A percentile compares a stretch with the other conserved stretches of the same genome.
Conservation (phyloP, 2,888 invertebrate species). For the Onchidella celtica region DNA sequence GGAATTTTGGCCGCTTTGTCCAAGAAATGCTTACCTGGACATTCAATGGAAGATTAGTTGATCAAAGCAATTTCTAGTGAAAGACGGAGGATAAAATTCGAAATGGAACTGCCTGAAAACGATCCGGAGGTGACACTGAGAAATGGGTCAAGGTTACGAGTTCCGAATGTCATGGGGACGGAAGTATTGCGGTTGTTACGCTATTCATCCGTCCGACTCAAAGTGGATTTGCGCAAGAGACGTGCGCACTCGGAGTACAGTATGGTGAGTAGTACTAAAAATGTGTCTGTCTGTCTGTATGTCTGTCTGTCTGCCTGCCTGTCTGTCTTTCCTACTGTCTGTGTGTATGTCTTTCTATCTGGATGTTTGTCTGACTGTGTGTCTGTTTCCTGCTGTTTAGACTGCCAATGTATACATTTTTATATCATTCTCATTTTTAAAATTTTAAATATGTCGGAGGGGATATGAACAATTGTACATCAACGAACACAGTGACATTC, state of each 20-base stretch:
- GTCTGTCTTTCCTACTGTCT: too few species aligned
- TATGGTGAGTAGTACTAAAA: slow-evolving; percentile 10
- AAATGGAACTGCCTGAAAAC: not conserved
- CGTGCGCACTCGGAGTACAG: slow-evolving; percentile 26
- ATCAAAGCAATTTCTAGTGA: too few species aligned
- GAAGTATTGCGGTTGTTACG: slow-evolving; percentile 11
- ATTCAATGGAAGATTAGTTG: too few species aligned
- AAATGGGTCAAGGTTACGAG: slow-evolving; percentile 21
- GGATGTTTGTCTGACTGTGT: not conserved
- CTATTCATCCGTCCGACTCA: slow-evolving; percentile 9
- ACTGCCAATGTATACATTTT: too few species aligned
- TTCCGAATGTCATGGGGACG: not conserved
- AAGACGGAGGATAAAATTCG: too few species aligned
- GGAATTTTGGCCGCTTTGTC: too few species aligned
- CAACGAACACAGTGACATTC: too few species aligned
- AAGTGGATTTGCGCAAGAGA: slow-evolving; percentile 23
- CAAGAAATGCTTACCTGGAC: too few species aligned
- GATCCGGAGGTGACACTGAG: slow-evolving; percentile 23
- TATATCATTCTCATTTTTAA: not conserved
- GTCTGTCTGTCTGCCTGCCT: too few species aligned
- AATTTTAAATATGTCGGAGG: not conserved
- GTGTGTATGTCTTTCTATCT: too few species aligned
- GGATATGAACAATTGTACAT: not conserved
- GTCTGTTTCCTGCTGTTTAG: too few species aligned
- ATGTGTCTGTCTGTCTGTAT: too few species aligned